phyloP scores from a whole-genome alignment of 2,888 invertebrate genomes.

The Drosophila rubida region DNA sequence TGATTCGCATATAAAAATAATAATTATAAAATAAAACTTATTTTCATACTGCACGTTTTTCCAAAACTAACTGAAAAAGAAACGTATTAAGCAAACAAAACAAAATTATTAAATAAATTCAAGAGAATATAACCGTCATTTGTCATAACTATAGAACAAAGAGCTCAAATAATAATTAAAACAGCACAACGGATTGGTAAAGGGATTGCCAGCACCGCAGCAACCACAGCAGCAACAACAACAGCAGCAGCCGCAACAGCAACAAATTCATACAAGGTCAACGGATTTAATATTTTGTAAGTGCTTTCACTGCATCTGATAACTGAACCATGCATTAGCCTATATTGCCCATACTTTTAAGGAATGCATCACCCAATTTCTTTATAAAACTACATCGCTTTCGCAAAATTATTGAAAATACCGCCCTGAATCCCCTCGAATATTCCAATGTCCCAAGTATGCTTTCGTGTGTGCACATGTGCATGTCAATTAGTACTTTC shows the following conservation, averaged over 20 bases:
- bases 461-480: constrained; percentile 58
- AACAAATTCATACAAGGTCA: constrained; percentile 78
- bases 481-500: constrained; percentile 73
- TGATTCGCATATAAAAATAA: constrained; percentile 74
- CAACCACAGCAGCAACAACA: constrained; percentile 35
- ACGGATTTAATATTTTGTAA: constrained; percentile 83
- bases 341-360: constrained; percentile 14
- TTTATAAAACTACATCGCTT: constrained; percentile 7
- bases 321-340: constrained; percentile 2
- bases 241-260: constrained; percentile 41
- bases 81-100: constrained; percentile 28
- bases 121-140: constrained; percentile 27
- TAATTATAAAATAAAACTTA: constrained; percentile 53
- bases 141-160: constrained; percentile 27
- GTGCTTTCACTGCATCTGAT: constrained; percentile 40
- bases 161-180: constrained; percentile 45
- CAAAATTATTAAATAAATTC: constrained; percentile 54
- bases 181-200: constrained; percentile 42
- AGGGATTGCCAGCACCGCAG: constrained; percentile 27
- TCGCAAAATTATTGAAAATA: constrained; percentile 55
- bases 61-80: constrained; percentile 44
- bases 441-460: background rate
- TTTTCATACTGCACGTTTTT: constrained; percentile 82
- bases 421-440: constrained; percentile 9
- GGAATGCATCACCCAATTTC: constrained; percentile 15